These are phyloP conservation scores for Mallotus villosus DNA, from an alignment of 2,797 vertebrate genomes.

Conservation along the genomic window DNA sequence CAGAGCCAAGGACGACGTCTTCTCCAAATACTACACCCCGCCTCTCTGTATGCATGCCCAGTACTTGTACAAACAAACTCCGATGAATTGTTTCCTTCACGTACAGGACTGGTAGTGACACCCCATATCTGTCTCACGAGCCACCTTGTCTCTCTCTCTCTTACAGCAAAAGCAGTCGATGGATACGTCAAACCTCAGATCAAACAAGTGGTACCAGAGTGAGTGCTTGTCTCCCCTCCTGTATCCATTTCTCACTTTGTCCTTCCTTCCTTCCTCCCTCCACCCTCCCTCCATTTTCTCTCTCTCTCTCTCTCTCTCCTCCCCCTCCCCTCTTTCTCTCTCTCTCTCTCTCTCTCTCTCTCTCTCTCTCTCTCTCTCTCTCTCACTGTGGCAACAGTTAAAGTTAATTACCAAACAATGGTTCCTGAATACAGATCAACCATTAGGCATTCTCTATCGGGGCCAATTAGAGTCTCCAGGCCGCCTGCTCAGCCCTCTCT, in stretches of 20 bases:
- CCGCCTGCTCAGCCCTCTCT: constrained; percentile 59
- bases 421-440: constrained; percentile 69
- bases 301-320: not conserved
- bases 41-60: constrained; percentile 82
- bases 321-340: not conserved
- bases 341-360: constrained; percentile 12
- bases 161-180: constrained; percentile 87
- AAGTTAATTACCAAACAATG: constrained; percentile 52
- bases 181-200: constrained; percentile 97
- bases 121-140: too few relatives aligned
- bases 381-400: constrained; percentile 46
- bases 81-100: not conserved
- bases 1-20: constrained; percentile 92
- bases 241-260: not conserved
- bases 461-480: constrained; percentile 62
- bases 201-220: constrained; percentile 83
- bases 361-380: not conserved
- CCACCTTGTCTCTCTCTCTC: constrained; percentile 38
- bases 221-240: constrained; percentile 22
- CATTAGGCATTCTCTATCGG: constrained; percentile 62
- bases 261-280: not conserved
- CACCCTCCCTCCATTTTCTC: not conserved
- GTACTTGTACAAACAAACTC: not conserved
- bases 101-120: too few relatives aligned
- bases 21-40: constrained; percentile 97